A percentile compares a stretch with the other conserved stretches of the same genome.
phyloP scores from a whole-genome alignment of 2,113 vertebrate genomes.

The Cacatua alba region DNA sequence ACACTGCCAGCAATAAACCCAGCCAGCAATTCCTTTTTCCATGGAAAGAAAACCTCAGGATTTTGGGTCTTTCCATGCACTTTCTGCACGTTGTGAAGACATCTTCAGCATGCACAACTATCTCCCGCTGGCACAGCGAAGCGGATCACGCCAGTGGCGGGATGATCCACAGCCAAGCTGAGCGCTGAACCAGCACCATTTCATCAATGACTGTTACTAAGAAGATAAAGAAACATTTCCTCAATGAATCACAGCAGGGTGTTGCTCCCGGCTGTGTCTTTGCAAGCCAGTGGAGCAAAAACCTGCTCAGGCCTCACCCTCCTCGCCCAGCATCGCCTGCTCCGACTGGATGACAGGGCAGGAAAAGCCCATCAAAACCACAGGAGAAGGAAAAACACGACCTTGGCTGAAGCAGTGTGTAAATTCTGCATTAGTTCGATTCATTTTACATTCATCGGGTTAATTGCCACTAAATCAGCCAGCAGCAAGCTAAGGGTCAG shows the following conservation, averaged over 20 bases:
- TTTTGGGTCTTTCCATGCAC: not conserved
- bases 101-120: fast-evolving
- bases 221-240: slow-evolving; percentile 29
- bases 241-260: not conserved
- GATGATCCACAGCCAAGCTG: fast-evolving
- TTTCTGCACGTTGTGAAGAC: not conserved
- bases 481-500: not conserved
- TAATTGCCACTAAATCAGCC: not conserved
- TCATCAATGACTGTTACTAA: not conserved
- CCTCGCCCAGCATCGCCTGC: not conserved
- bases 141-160: not conserved
- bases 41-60: fast-evolving
- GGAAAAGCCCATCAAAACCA: not conserved
- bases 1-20: not conserved
- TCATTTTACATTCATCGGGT: fast-evolving
- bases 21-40: not conserved
- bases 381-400: not conserved
- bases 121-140: not conserved
- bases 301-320: not conserved
- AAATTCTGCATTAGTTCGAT: not conserved
- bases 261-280: not conserved
- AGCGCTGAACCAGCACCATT: not conserved
- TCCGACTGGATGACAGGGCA: fast-evolving
- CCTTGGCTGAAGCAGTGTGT: not conserved
- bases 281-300: not conserved